Evolutionary conservation across 2,797 vertebrate species (phyloP).

Genomic region (Echiichthys vipera): DNA sequence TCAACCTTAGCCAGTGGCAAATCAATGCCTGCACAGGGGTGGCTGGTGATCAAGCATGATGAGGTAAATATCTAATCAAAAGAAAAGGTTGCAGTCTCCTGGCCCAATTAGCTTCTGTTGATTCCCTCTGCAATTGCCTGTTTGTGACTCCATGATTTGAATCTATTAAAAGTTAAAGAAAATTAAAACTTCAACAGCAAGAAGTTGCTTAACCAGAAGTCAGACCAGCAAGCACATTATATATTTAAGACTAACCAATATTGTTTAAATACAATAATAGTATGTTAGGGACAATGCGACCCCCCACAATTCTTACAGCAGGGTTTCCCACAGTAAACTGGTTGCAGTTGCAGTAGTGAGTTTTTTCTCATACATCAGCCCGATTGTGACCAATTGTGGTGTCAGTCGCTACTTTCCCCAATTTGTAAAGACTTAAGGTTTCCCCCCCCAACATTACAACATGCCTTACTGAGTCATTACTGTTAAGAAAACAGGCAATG

Average conservation of each 20-base stretch:
- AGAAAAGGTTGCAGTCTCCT: slow-evolving; percentile 42
- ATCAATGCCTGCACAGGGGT: slow-evolving; percentile 50
- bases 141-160: slow-evolving; percentile 3
- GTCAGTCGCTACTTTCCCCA: no score
- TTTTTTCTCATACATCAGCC: not conserved
- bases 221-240: not conserved
- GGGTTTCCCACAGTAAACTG: not conserved
- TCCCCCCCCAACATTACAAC: no score
- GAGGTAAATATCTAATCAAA: slow-evolving; percentile 41
- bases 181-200: slow-evolving; percentile 14
- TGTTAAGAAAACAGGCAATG: no score
- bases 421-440: no score
- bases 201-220: no score
- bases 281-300: not conserved
- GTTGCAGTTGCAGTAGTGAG: not conserved
- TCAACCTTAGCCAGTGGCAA: slow-evolving; percentile 57
- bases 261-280: not conserved
- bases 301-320: not conserved
- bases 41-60: slow-evolving; percentile 33
- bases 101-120: slow-evolving; percentile 6
- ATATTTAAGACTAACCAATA: not conserved
- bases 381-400: not conserved
- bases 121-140: not conserved
- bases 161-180: slow-evolving; percentile 12
- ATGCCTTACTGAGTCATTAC: no score